Percentiles rank a stretch among this genome's conserved stretches.
These are phyloP conservation scores for Hybos culiciformis DNA, from an alignment of 2,888 invertebrate genomes.

Conservation along the genomic window DNA sequence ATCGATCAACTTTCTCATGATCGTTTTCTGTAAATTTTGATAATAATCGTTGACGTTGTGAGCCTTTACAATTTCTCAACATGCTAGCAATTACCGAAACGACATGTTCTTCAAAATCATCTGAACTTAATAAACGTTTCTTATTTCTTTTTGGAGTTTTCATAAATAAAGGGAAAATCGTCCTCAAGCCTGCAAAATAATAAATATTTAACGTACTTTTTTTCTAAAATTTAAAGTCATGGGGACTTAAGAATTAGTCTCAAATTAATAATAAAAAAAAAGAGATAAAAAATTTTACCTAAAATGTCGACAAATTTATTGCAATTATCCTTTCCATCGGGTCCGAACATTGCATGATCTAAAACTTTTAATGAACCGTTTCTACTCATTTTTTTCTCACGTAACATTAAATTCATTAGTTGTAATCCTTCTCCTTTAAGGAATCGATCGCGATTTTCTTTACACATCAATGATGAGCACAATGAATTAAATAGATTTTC, in stretches of 20 bases:
- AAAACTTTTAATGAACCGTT: slow-evolving; percentile 94
- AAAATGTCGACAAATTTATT: slow-evolving; percentile 97
- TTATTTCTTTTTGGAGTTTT: slow-evolving; percentile 84
- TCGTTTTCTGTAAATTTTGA: slow-evolving; percentile 97
- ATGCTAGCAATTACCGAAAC: slow-evolving; percentile 86
- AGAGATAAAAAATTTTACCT: too few relatives aligned
- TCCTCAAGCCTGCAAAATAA: too few relatives aligned
- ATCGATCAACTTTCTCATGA: slow-evolving; percentile 91
- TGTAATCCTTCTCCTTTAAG: slow-evolving; percentile 91
- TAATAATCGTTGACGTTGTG: slow-evolving; percentile 77
- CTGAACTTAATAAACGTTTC: slow-evolving; percentile 63
- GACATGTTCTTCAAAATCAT: slow-evolving; percentile 92
- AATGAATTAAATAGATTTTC: slow-evolving; percentile 95
- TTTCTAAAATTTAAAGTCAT: too few relatives aligned
- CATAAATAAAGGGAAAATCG: slow-evolving; percentile 98
- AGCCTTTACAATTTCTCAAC: slow-evolving; percentile 81
- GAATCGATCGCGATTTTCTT: slow-evolving; percentile 81
- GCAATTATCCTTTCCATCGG: slow-evolving; percentile 88
- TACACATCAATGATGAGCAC: slow-evolving; percentile 83
- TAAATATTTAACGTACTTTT: too few relatives aligned
- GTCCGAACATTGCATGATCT: slow-evolving; percentile 92
- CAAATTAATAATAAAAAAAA: too few relatives aligned
- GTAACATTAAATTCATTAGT: slow-evolving; percentile 97
- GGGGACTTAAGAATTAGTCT: too few relatives aligned
- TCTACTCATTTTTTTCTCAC: slow-evolving; percentile 91